These are phyloP conservation scores for Malurus melanocephalus DNA, from an alignment of 2,113 vertebrate genomes.

Conservation along the genomic window DNA sequence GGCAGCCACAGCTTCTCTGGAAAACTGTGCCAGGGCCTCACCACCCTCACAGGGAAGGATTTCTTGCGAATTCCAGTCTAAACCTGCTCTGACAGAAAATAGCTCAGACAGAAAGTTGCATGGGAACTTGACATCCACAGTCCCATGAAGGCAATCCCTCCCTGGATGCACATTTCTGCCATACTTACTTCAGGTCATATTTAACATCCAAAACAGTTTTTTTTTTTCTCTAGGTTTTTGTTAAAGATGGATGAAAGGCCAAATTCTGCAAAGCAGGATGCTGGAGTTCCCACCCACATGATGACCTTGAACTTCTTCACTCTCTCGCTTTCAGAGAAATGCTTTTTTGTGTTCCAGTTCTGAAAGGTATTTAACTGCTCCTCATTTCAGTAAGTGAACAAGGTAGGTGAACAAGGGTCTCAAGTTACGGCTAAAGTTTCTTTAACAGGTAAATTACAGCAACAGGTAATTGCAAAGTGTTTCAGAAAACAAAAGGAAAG, in stretches of 20 bases:
- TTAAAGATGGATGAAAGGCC: neutral
- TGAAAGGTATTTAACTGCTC: conserved; percentile 6
- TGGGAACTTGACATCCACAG: rapidly evolving
- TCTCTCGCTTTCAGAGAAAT: neutral
- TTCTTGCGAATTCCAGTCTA: neutral
- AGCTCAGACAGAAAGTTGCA: neutral
- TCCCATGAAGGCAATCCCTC: neutral
- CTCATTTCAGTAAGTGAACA: conserved; percentile 1
- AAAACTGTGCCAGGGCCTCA: neutral
- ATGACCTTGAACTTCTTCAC: neutral
- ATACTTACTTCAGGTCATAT: neutral
- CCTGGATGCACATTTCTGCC: neutral
- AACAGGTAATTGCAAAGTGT: conserved; percentile 28
- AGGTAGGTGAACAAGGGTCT: conserved; percentile 5
- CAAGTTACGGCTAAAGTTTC: conserved; percentile 5
- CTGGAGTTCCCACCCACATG: neutral
- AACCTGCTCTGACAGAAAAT: neutral
- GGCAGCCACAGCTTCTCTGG: neutral
- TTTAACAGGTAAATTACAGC: conserved; percentile 45
- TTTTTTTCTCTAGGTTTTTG: neutral
- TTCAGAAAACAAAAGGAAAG: conserved; percentile 17
- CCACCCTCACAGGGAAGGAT: neutral
- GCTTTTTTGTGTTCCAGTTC: neutral
- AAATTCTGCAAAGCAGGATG: neutral
- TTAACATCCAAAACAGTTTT: neutral